A percentile compares a stretch with the other conserved stretches of the same genome.
Conservation (phyloP, 1,140 invertebrate genomes). For the Drosophila kepulauana region DNA sequence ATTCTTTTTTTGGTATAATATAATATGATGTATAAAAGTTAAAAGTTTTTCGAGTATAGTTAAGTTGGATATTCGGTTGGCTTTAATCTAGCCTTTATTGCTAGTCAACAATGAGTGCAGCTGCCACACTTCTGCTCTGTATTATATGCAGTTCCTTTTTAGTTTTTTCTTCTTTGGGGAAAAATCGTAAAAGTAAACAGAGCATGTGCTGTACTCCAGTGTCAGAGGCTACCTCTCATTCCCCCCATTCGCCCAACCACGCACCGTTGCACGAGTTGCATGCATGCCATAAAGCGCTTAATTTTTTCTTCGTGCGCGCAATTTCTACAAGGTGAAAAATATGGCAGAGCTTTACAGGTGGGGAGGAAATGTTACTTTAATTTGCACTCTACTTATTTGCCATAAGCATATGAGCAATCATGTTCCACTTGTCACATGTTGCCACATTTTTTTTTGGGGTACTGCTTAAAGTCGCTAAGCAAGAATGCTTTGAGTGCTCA, state of each 20-base stretch:
- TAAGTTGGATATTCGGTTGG: too few relatives aligned
- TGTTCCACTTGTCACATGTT: neutral
- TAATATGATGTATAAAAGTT: too few relatives aligned
- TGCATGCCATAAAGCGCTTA: constrained; percentile 75
- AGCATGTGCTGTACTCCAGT: constrained; percentile 69
- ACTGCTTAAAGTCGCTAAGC: constrained; percentile 12
- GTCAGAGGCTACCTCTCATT: neutral
- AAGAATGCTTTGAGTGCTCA: neutral
- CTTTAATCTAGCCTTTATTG: constrained; percentile 15
- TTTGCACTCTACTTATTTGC: constrained; percentile 2
- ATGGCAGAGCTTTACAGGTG: constrained; percentile 36
- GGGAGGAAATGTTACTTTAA: neutral
- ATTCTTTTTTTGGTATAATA: too few relatives aligned
- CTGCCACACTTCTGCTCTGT: constrained; percentile 5
- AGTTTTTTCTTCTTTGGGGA: constrained; percentile 13
- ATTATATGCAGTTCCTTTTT: neutral
- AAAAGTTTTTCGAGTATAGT: too few relatives aligned
- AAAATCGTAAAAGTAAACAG: constrained; percentile 81
- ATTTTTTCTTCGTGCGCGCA: constrained; percentile 66
- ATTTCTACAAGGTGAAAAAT: constrained; percentile 70
- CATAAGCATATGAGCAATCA: neutral
- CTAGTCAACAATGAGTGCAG: constrained; percentile 4
- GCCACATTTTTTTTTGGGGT: neutral
- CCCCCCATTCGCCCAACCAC: neutral
- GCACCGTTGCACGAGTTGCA: constrained; percentile 38